Conservation (phyloP, 2,888 invertebrate species). For the Chelonus formosanus region DNA sequence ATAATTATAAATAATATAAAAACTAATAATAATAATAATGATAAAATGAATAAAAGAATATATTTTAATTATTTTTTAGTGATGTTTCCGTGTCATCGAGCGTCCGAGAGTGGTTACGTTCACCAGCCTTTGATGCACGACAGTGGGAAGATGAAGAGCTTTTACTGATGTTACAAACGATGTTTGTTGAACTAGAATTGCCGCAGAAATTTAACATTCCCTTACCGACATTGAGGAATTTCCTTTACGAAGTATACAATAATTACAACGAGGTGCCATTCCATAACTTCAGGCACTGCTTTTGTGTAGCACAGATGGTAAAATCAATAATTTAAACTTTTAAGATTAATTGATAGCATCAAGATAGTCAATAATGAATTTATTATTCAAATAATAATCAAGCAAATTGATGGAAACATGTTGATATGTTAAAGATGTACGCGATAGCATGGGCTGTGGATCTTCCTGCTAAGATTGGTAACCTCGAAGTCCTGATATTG, state of each 20-base stretch:
- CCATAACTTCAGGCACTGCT: constrained; percentile 87
- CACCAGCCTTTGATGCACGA: constrained; percentile 81
- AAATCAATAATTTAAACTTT: constrained; percentile 46
- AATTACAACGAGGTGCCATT: constrained; percentile 88
- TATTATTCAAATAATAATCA: not conserved
- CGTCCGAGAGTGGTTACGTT: constrained; percentile 72
- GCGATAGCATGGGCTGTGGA: constrained; percentile 80
- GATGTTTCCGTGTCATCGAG: constrained; percentile 72
- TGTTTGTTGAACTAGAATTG: constrained; percentile 82
- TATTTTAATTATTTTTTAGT: constrained; percentile 63
- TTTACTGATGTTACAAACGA: constrained; percentile 79
- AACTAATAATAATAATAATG: no score
- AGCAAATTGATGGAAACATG: not conserved
- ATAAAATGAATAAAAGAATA: not conserved
- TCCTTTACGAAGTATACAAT: constrained; percentile 80
- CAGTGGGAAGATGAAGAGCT: constrained; percentile 86
- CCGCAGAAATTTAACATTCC: constrained; percentile 80
- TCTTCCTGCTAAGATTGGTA: constrained; percentile 75
- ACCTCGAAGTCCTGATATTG: constrained; percentile 79
- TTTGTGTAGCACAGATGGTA: constrained; percentile 89
- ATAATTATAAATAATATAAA: no score
- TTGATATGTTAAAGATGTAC: constrained; percentile 73
- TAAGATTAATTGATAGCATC: not conserved
- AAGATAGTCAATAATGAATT: constrained; percentile 11
- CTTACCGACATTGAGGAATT: constrained; percentile 74